phyloP scores from a whole-genome alignment of 1,140 invertebrate species.

The Dendroctonus valens region DNA sequence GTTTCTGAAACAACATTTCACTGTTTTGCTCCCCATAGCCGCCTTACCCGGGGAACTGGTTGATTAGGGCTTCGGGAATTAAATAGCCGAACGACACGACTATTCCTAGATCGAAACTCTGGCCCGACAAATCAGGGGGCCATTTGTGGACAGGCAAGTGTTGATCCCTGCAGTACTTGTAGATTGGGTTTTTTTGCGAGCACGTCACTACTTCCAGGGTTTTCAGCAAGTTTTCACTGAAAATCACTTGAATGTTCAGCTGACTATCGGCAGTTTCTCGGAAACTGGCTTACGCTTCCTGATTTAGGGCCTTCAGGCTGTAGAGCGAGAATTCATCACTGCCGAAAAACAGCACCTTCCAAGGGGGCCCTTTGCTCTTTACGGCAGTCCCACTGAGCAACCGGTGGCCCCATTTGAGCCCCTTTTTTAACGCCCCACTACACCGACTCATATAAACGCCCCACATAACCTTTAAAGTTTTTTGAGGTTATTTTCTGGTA shows the following conservation, averaged over 20 bases:
- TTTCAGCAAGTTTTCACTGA: neutral
- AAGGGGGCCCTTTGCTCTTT: slow-evolving; percentile 46
- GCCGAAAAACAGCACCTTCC: slow-evolving; percentile 68
- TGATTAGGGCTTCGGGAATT: slow-evolving; percentile 63
- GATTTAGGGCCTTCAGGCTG: slow-evolving; percentile 57
- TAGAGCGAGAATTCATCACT: slow-evolving; percentile 66
- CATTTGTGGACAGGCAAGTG: slow-evolving; percentile 57
- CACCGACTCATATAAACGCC: too few species aligned
- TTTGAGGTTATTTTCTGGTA: too few species aligned
- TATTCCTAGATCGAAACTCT: slow-evolving; percentile 63
- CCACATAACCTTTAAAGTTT: too few species aligned
- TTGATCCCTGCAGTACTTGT: slow-evolving; percentile 54
- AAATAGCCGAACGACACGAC: slow-evolving; percentile 73
- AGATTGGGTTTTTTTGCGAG: slow-evolving; percentile 53
- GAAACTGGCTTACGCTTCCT: slow-evolving; percentile 51
- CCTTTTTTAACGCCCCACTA: too few species aligned
- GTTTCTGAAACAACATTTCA: slow-evolving; percentile 6
- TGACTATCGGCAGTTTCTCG: neutral
- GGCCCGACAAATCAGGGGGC: slow-evolving; percentile 51
- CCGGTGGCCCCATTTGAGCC: too few species aligned
- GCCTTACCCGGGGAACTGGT: slow-evolving; percentile 61
- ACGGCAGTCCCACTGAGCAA: too few species aligned
- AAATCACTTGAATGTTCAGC: slow-evolving; percentile 2
- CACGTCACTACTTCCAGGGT: slow-evolving; percentile 62
- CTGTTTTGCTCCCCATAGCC: neutral